phyloP scores from a whole-genome alignment of 2,113 vertebrate species.

The Cyprinodon tularosa region DNA sequence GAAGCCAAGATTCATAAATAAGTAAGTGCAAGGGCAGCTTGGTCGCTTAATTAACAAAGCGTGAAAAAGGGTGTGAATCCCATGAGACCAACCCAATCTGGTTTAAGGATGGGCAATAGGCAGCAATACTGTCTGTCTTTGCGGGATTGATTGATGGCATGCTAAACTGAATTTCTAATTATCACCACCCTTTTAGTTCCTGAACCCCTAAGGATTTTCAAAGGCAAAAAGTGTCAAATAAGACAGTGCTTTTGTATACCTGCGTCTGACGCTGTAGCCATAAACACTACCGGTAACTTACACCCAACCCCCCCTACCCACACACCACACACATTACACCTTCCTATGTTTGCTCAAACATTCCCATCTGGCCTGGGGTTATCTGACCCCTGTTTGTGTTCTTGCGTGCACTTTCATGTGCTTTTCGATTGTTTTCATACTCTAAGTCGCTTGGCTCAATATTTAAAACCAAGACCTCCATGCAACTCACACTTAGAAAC shows the following conservation, averaged over 20 bases:
- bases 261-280: slow-evolving; percentile 59
- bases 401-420: slow-evolving; percentile 73
- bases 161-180: slow-evolving; percentile 83
- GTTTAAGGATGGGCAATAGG: slow-evolving; percentile 58
- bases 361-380: slow-evolving; percentile 74
- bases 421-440: slow-evolving; percentile 78
- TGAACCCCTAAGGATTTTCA: slow-evolving; percentile 58
- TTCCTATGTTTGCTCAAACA: slow-evolving; percentile 47
- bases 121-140: slow-evolving; percentile 57
- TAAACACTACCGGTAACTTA: slow-evolving; percentile 45
- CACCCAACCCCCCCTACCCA: slow-evolving; percentile 7
- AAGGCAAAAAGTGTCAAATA: slow-evolving; percentile 65
- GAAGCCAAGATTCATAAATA: slow-evolving; percentile 81
- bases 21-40: slow-evolving; percentile 76
- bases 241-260: slow-evolving; percentile 56
- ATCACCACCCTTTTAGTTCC: slow-evolving; percentile 75
- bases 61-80: slow-evolving; percentile 71
- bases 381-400: slow-evolving; percentile 73
- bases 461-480: slow-evolving; percentile 65
- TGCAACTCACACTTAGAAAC: slow-evolving; percentile 69
- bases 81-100: slow-evolving; percentile 65
- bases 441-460: slow-evolving; percentile 60
- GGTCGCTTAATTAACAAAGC: slow-evolving; percentile 80
- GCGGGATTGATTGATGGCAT: slow-evolving; percentile 79
- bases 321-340: slow-evolving; percentile 13